Evolutionary conservation across 2,888 invertebrate species (phyloP).

Genomic region (Portevinia maculata): DNA sequence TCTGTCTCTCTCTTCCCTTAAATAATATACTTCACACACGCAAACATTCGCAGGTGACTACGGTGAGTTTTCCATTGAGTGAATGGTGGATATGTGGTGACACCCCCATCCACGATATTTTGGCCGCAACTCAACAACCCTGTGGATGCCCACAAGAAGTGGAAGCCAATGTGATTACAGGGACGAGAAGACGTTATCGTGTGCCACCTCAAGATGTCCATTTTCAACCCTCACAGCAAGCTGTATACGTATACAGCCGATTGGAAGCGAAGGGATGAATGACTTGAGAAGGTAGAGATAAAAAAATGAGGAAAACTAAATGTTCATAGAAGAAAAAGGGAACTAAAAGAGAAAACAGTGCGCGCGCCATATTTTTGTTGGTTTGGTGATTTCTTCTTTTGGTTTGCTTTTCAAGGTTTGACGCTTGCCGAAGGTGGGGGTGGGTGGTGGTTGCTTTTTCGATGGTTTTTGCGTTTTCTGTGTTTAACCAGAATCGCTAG

Average conservation of each 20-base stretch:
- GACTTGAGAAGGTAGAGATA: conserved; percentile 25
- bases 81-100: conserved; percentile 76
- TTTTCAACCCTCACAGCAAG: conserved; percentile 50
- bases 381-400: conserved; percentile 34
- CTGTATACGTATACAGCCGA: conserved; percentile 34
- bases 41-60: conserved; percentile 12
- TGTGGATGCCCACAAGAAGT: conserved; percentile 80
- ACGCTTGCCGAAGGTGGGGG: conserved; percentile 40
- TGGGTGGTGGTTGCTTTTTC: conserved; percentile 68
- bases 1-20: conserved; percentile 42
- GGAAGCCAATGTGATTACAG: conserved; percentile 74
- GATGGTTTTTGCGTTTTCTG: conserved; percentile 74
- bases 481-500: conserved; percentile 71
- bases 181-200: conserved; percentile 72
- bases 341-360: conserved; percentile 51
- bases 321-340: conserved; percentile 8
- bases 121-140: conserved; percentile 78
- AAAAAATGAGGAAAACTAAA: conserved; percentile 20
- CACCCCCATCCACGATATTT: conserved; percentile 77
- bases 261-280: conserved; percentile 42
- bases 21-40: conserved; percentile 5
- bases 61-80: conserved; percentile 60
- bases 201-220: conserved; percentile 72
- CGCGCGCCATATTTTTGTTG: conserved; percentile 66
- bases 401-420: conserved; percentile 64